Evolutionary conservation across 2,888 invertebrate species (phyloP).

Genomic region (Acanthococcus lagerstroemiae): DNA sequence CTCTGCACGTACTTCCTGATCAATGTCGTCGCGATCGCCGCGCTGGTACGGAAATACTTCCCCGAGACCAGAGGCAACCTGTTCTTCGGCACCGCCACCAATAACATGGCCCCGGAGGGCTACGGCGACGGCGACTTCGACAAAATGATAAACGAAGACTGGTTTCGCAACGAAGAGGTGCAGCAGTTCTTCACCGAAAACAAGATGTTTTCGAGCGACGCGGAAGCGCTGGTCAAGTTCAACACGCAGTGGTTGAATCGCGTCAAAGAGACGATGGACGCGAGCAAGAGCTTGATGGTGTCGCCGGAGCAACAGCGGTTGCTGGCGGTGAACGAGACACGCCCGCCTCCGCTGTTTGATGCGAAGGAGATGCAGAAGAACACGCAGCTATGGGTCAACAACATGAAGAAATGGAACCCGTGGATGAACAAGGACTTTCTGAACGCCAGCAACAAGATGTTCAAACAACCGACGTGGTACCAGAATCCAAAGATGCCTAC

Average conservation of each 20-base stretch:
- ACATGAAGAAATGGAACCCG: background rate
- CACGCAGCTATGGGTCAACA: background rate
- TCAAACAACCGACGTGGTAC: no score
- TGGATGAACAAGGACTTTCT: background rate
- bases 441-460: background rate
- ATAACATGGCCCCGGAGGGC: background rate
- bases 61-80: constrained; percentile 13
- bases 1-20: background rate
- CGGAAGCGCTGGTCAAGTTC: background rate
- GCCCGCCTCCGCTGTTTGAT: no score
- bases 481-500: no score
- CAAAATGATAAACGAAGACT: constrained; percentile 3
- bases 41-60: background rate
- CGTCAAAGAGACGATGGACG: background rate
- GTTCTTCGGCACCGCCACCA: constrained; percentile 1
- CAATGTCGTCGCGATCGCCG: background rate
- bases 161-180: constrained; percentile 7
- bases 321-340: no score
- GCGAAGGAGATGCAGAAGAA: background rate
- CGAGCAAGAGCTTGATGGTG: no score
- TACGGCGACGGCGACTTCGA: background rate
- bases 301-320: no score
- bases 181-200: background rate
- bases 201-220: background rate
- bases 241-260: background rate